These are phyloP conservation scores for Polypterus bichir DNA, from an alignment of 2,113 vertebrate genomes.

Conservation along the genomic window DNA sequence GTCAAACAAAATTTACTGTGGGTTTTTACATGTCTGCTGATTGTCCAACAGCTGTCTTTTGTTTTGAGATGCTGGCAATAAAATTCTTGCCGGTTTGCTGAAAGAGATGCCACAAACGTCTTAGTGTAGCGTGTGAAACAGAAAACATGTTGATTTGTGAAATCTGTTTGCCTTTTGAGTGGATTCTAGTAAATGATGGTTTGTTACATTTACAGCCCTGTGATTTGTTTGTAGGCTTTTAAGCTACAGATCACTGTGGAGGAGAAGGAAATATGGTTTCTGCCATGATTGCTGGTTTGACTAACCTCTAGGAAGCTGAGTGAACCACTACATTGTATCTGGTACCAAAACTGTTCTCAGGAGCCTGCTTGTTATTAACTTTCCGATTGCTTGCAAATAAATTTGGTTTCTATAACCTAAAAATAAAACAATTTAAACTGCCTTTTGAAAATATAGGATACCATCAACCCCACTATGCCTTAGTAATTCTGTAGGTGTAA, in stretches of 20 bases:
- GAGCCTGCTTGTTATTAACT: conserved; percentile 10
- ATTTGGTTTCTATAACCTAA: too few species aligned
- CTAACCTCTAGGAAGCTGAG: conserved; percentile 45
- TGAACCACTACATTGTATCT: conserved; percentile 29
- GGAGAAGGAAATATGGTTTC: conserved; percentile 44
- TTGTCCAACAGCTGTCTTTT: conserved; percentile 16
- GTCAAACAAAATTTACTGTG: background rate
- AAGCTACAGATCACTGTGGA: conserved; percentile 29
- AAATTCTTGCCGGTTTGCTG: background rate
- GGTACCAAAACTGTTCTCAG: background rate
- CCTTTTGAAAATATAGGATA: too few species aligned
- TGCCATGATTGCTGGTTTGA: conserved; percentile 47
- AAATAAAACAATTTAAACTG: too few species aligned
- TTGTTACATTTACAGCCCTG: conserved; percentile 11
- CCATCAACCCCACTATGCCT: too few species aligned
- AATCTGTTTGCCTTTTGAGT: background rate
- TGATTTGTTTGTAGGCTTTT: conserved; percentile 7
- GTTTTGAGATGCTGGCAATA: conserved; percentile 13
- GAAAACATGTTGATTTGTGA: conserved; percentile 4
- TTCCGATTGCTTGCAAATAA: too few species aligned
- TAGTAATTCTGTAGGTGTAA: too few species aligned
- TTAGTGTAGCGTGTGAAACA: background rate
- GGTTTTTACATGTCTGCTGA: background rate
- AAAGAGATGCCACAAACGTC: conserved; percentile 3
- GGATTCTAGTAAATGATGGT: conserved; percentile 7